A percentile compares a stretch with the other conserved stretches of the same genome.
These are phyloP conservation scores for Spinus olivaceus DNA, from an alignment of 2,797 vertebrate species.

Conservation along the genomic window DNA sequence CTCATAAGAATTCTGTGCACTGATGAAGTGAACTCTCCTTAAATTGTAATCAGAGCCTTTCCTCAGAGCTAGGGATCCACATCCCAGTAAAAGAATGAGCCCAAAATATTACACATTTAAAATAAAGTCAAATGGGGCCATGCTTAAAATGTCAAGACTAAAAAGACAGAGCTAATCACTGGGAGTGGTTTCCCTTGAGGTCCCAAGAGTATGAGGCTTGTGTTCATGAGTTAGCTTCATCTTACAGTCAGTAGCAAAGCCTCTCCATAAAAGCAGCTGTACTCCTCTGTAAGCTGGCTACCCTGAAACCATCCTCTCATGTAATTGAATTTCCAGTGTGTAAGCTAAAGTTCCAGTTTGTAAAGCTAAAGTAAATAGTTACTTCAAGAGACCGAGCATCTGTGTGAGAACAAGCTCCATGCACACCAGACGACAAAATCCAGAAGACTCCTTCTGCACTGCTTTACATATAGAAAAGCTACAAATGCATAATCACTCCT, in stretches of 20 bases:
- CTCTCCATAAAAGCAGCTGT: not conserved
- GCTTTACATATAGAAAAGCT: not conserved
- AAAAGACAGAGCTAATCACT: not conserved
- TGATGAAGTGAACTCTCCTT: not conserved
- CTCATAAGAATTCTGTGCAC: not conserved
- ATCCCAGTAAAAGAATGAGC: not conserved
- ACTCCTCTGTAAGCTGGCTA: not conserved
- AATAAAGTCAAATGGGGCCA: not conserved
- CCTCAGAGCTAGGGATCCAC: not conserved
- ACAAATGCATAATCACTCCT: not conserved
- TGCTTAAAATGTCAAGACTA: not conserved
- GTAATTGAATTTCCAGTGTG: not conserved
- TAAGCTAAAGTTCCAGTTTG: not conserved
- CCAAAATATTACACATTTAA: not conserved
- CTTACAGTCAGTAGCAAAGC: not conserved
- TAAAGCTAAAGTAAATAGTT: not conserved
- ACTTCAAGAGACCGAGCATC: not conserved
- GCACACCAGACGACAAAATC: not conserved
- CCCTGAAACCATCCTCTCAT: not conserved
- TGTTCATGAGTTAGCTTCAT: not conserved
- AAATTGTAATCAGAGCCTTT: not conserved
- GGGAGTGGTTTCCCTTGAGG: not conserved
- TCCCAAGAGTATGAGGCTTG: not conserved
- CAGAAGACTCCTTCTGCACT: not conserved
- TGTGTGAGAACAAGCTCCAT: not conserved